phyloP scores from a whole-genome alignment of 2,888 invertebrate species.

The Thereva nobilitata region DNA sequence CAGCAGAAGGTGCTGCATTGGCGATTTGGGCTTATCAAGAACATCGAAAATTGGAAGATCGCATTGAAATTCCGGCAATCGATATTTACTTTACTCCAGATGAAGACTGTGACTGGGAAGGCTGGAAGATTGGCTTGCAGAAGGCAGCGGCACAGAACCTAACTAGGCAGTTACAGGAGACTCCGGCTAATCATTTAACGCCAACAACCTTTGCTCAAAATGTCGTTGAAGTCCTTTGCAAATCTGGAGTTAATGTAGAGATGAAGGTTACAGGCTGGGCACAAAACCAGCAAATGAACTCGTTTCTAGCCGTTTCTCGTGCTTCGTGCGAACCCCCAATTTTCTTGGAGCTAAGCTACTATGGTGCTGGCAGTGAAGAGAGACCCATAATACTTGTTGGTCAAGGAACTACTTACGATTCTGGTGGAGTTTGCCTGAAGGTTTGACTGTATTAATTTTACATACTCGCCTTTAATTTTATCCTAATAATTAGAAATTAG shows the following conservation, averaged over 20 bases:
- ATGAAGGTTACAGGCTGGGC: constrained; percentile 68
- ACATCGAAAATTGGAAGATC: constrained; percentile 48
- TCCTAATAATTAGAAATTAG: no score
- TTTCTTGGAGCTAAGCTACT: constrained; percentile 77
- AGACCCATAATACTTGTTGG: constrained; percentile 77
- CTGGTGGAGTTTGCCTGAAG: constrained; percentile 76
- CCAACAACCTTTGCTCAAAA: constrained; percentile 78
- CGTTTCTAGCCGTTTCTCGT: constrained; percentile 74
- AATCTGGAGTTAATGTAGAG: constrained; percentile 52
- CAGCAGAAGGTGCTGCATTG: constrained; percentile 76
- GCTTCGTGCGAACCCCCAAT: constrained; percentile 80
- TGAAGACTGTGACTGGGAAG: constrained; percentile 68
- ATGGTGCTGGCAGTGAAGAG: constrained; percentile 64
- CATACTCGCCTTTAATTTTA: no score
- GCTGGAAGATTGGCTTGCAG: constrained; percentile 72
- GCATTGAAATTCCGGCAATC: constrained; percentile 50
- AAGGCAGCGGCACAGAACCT: constrained; percentile 82
- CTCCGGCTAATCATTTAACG: constrained; percentile 78
- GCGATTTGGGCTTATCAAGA: constrained; percentile 72
- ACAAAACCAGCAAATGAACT: constrained; percentile 76
- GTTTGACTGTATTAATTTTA: constrained; percentile 11
- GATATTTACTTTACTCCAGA: constrained; percentile 61
- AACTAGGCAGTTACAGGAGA: constrained; percentile 75
- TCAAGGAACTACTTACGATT: constrained; percentile 69
- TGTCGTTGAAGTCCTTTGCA: constrained; percentile 57